These are phyloP conservation scores for Xenotilapia longispinis DNA, from an alignment of 2,113 vertebrate species.

Conservation along the genomic window DNA sequence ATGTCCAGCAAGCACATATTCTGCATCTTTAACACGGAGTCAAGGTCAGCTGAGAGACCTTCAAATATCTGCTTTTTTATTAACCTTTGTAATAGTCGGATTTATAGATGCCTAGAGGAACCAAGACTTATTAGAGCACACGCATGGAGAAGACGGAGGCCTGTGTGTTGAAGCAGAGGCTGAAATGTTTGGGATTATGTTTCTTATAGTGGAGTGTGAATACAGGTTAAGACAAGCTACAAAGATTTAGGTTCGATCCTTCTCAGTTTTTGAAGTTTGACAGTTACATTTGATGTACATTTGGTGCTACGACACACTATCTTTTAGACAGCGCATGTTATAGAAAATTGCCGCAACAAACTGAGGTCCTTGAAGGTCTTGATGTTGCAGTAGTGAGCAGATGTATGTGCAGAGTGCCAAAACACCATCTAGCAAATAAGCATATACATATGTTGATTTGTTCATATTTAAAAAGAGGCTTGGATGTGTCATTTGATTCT, in stretches of 20 bases:
- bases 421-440: not conserved
- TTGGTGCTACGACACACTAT: not conserved
- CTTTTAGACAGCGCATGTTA: not conserved
- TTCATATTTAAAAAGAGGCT: not conserved
- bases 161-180: not conserved
- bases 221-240: not conserved
- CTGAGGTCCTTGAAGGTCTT: not conserved
- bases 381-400: not conserved
- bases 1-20: conserved; percentile 91
- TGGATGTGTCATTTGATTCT: not conserved
- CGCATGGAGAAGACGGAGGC: not conserved
- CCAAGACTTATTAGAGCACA: not conserved
- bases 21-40: conserved; percentile 87
- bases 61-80: not conserved
- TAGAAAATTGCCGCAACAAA: not conserved
- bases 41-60: conserved; percentile 71
- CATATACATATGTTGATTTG: not conserved
- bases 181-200: conserved; percentile 29
- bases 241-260: not conserved
- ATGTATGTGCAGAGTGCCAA: not conserved
- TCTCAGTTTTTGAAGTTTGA: not conserved
- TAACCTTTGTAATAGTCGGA: not conserved
- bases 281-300: not conserved
- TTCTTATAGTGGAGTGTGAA: not conserved
- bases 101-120: not conserved